Base-by-base conservation (phyloP, 2,888 invertebrate genomes). In the Clitarchus hookeri region DNA sequence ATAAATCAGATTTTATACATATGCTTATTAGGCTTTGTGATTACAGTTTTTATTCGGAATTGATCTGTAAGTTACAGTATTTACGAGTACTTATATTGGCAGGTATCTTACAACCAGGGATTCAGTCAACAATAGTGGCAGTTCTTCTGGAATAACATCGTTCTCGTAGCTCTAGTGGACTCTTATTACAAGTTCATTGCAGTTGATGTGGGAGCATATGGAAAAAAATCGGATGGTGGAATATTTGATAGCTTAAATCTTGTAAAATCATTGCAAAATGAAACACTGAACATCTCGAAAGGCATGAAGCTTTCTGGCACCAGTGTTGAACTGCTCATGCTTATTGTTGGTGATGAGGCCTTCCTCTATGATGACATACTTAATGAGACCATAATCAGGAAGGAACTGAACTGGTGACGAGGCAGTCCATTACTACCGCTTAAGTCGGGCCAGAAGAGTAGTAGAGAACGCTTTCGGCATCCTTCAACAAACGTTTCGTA, bases 361-460 rank as follows among this genome's bases (percentile, higher is more conserved):
- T 27, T 36, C 27, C 82, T n/a, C 82, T 82, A 8, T 82, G 0
- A 82, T 12, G 23, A 82, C 82, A 0, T 82, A 82, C 23, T 27
- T 82, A 82, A 82, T 82, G 82, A 27, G 44, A 44, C 82, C 82
- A 23, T 82, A 82, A 4, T 19, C 82, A 82, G 82, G 82, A 23
- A 82, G 27, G 23, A 82, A 82, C 23, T 12, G 3, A 23, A 82
- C 26, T 65, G 1, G 26, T 44, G 44, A 27, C 6, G 36, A 82
- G 36, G 12, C 27, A 44, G 44, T 82, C 36, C 9, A 82, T 25
- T 6, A 82, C 82, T 82, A 82, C 12, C 82, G 3, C 12, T 82
- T 82, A 82, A 44, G 82, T 82, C 26, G 82, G 16, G 82, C 82
- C 13, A 26, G 27, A 23, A 9, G 82, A 82, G 82, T 82, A 23